Evolutionary conservation across 1,140 invertebrate species (phyloP).

Genomic region (Nomia melanderi): DNA sequence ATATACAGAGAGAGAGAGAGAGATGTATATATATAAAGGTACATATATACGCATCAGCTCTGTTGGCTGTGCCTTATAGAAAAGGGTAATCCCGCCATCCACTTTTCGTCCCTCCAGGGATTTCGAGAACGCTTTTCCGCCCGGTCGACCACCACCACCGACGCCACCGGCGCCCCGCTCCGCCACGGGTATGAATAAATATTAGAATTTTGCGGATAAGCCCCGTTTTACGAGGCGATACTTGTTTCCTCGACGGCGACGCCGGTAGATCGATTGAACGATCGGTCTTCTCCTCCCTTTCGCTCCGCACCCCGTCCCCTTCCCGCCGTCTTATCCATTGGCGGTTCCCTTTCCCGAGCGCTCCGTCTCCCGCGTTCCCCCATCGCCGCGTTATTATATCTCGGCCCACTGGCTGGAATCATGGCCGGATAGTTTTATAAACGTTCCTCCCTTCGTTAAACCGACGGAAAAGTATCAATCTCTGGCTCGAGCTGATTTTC

Average conservation of each 20-base stretch:
- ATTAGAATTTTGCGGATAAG: constrained; percentile 80
- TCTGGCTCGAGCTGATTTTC: background rate
- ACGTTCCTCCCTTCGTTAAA: constrained; percentile 12
- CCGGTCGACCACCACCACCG: constrained; percentile 67
- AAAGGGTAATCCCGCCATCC: constrained; percentile 76
- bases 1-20: no score
- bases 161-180: constrained; percentile 46
- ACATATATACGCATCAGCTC: constrained; percentile 11
- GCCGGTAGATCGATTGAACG: constrained; percentile 72
- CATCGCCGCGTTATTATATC: constrained; percentile 59
- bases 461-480: background rate
- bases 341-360: constrained; percentile 24
- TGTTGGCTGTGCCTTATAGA: constrained; percentile 67
- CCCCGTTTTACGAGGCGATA: constrained; percentile 78
- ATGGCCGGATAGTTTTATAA: constrained; percentile 49
- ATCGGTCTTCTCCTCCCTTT: constrained; percentile 14
- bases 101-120: constrained; percentile 76
- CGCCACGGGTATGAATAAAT: constrained; percentile 78
- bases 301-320: background rate
- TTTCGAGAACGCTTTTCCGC: constrained; percentile 77
- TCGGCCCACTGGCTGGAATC: constrained; percentile 52
- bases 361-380: constrained; percentile 25
- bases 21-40: background rate
- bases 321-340: no score
- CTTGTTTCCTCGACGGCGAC: constrained; percentile 72